Evolutionary conservation across 2,888 invertebrate genomes (phyloP), one percentile per base, ranked within the genome.

Genomic region (Plusia festucae): DNA sequence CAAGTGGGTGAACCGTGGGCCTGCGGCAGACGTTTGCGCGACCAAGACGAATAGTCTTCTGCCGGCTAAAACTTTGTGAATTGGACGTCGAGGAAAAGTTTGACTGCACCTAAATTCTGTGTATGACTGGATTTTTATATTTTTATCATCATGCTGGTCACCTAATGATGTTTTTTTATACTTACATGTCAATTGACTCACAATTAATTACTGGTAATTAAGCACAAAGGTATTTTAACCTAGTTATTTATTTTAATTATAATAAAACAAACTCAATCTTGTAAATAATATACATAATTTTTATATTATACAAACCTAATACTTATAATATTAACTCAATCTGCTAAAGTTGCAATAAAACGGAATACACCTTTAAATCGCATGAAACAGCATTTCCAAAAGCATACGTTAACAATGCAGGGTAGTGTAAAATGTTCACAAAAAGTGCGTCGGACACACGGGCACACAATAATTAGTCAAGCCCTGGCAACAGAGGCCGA

Each of bases 391-490:
- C 73, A 46, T 18, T 66, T 8, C 44, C 68, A 32, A 73, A 73
- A 57, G 67, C 53, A 58, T 30, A 46, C 13, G 70, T 52, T 60
- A 70, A 73, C 73, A 73, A 73, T 73, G 53, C 66, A 52, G 24
- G 24, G 34, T 40, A 72, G 59, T 55, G 61, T 69, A 56, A 58
- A 70, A 55, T 62, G 54, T 61, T 53, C 51, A 71, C 30, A 72
- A 72, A 46, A 75, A 75, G 63, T 57, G 40, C 24, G 61, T 59
- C 67, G 62, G 62, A 58, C 34, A 56, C 46, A 44, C 57, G 72
- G 32, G 27, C 44, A 22, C 44, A 52, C 55, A 58, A 72, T 68
- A 73, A 79, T 78, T 70, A 77, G 68, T 74, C 66, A 71, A 65
- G 55, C 52, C 59, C 46, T 75, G 60, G 60, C 63, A 80, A 70